Conservation (phyloP, 92 coral and sea anemone genomes). For the Muricea muricata region DNA sequence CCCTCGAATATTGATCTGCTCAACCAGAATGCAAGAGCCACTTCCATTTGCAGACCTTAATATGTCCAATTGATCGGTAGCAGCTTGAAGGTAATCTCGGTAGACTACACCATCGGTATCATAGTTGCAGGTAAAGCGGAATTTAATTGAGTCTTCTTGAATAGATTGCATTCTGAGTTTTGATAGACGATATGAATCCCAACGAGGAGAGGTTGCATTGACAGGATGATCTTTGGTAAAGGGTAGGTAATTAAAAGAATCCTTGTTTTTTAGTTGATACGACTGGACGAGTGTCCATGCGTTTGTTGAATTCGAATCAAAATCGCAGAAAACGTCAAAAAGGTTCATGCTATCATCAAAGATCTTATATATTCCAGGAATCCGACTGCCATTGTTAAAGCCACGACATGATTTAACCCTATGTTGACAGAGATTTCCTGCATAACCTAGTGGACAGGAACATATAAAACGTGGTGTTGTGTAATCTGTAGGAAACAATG, state of each 20-base stretch:
- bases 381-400: not conserved
- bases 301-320: constrained; percentile 21
- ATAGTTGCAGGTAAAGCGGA: constrained; percentile 67
- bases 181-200: constrained; percentile 67
- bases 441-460: not conserved
- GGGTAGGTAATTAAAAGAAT: not conserved
- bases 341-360: constrained; percentile 24
- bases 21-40: no score
- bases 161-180: constrained; percentile 57
- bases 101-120: constrained; percentile 47
- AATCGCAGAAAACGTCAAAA: constrained; percentile 62
- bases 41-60: no score
- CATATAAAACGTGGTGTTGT: no score
- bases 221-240: constrained; percentile 32
- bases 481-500: no score
- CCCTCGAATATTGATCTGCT: no score
- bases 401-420: constrained; percentile 15
- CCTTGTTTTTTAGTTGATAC: constrained; percentile 22
- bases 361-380: constrained; percentile 50
- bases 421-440: not conserved
- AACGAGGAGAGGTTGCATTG: constrained; percentile 51
- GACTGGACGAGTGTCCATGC: constrained; percentile 67
- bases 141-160: constrained; percentile 50
- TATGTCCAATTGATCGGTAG: constrained; percentile 45
- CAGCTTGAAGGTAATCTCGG: constrained; percentile 42